phyloP scores from a whole-genome alignment of 2,888 invertebrate genomes.

The Elmis aenea region DNA sequence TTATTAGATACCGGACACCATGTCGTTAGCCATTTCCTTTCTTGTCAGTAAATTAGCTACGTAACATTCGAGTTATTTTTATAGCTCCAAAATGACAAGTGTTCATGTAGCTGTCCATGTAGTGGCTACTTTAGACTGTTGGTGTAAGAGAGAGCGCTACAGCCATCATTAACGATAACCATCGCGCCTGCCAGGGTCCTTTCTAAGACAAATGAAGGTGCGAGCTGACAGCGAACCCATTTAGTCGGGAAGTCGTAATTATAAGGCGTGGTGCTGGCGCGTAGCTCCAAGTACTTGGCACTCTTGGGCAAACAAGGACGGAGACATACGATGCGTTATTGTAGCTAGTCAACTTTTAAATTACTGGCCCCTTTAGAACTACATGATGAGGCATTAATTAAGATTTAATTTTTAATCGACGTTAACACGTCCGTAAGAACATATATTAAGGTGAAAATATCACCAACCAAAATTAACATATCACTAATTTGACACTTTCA shows the following conservation, averaged over 20 bases:
- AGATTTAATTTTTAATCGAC: slow-evolving; percentile 38
- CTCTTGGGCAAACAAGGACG: slow-evolving; percentile 39
- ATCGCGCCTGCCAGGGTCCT: slow-evolving; percentile 40
- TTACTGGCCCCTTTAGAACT: neutral
- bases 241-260: slow-evolving; percentile 51
- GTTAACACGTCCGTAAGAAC: too few relatives aligned
- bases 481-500: too few relatives aligned
- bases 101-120: slow-evolving; percentile 37
- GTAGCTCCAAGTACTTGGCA: slow-evolving; percentile 28
- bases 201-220: slow-evolving; percentile 50
- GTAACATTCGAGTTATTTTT: slow-evolving; percentile 35
- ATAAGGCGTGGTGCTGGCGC: slow-evolving; percentile 45
- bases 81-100: slow-evolving; percentile 38
- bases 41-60: slow-evolving; percentile 30
- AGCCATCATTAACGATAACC: slow-evolving; percentile 45
- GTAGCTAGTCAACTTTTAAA: neutral
- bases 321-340: slow-evolving; percentile 14
- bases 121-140: slow-evolving; percentile 32
- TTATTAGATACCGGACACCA: slow-evolving; percentile 19
- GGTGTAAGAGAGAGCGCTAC: slow-evolving; percentile 30
- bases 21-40: slow-evolving; percentile 21
- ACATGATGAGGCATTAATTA: neutral
- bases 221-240: slow-evolving; percentile 49
- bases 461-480: too few relatives aligned
- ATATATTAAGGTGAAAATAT: too few relatives aligned